Base-by-base conservation (phyloP, 30 jellyfish, hydroid and myxozoan species). In the Cassiopea andromeda region DNA sequence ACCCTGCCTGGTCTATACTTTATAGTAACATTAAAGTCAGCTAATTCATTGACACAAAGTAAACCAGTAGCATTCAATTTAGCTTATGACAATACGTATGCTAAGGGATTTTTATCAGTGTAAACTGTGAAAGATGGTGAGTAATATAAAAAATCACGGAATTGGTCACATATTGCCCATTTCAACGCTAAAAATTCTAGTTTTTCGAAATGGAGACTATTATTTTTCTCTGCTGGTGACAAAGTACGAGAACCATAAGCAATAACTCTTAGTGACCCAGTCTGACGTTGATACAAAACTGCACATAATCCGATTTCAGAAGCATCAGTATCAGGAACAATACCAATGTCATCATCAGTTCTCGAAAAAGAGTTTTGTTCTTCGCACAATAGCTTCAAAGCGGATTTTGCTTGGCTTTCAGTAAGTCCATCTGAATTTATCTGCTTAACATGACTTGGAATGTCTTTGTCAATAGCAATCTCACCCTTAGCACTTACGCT, bases 131-230 rank as follows among this genome's bases (percentile, higher is more conserved):
- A 84, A 44, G 86, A 17, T 7, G 85, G 92, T 9, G 78, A 87
- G 70, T 68, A 84, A 45, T 17, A 49, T 57, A 84, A 73, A 69
- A 69, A 84, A 57, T 84, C 92, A 6, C 64, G 15, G 54, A 84
- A 84, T 48, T 74, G 92, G 49, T 84, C 85, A 9, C 75, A 16
- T 44, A 84, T 84, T 9, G 85, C 85, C 92, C 92, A 84, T 48
- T 84, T 84, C 78, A 84, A 69, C 27, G 92, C 92, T 13, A 84
- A 84, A 50, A 71, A 71, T 72, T 84, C 92, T 16, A 84, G 92
- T 71, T 69, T 84, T 47, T 86, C 92, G 27, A 70, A 47, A 64
- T 84, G 92, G 46, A 84, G 78, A 43, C 47, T 69, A 58, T 68
- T 69, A 45, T 70, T 69, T 74, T 71, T 84, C 85, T 84, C 92